These are phyloP conservation scores for Lethrus apterus DNA, from an alignment of 1,140 invertebrate genomes.

Conservation along the genomic window DNA sequence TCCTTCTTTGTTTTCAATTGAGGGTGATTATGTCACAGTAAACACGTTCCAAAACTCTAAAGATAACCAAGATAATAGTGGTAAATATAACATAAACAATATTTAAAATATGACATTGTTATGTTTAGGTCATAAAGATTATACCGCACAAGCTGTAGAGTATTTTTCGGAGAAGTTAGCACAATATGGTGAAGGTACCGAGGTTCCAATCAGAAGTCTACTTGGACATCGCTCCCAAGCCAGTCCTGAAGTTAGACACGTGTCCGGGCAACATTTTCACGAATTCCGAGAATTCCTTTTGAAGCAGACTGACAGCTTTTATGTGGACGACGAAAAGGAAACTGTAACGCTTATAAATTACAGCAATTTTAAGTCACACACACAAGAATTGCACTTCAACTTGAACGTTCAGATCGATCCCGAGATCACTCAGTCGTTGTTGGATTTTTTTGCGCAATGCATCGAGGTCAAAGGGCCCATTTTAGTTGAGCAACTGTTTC, in stretches of 20 bases:
- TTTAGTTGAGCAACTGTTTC: conserved; percentile 78
- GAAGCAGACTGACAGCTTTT: conserved; percentile 80
- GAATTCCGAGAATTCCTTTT: conserved; percentile 88
- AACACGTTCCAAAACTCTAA: conserved; percentile 55
- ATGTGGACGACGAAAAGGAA: conserved; percentile 80
- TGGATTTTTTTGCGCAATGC: conserved; percentile 71
- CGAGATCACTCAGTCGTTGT: conserved; percentile 62
- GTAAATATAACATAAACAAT: no score
- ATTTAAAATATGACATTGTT: no score
- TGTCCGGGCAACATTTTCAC: conserved; percentile 87
- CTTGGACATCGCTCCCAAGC: conserved; percentile 90
- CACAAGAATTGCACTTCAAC: conserved; percentile 43
- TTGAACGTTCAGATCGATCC: conserved; percentile 75
- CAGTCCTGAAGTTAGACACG: conserved; percentile 89
- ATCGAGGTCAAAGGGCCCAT: conserved; percentile 65
- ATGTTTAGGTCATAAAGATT: conserved; percentile 64
- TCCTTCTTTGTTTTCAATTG: conserved; percentile 83
- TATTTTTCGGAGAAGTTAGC: conserved; percentile 88
- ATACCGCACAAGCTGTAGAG: conserved; percentile 86
- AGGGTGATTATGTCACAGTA: conserved; percentile 86
- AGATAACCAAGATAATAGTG: conserved; percentile 23
- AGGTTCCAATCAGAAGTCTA: conserved; percentile 88
- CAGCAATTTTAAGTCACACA: conserved; percentile 45
- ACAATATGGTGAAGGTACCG: conserved; percentile 81
- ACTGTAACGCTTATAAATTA: conserved; percentile 60